These are phyloP conservation scores for Mythimna albipuncta DNA, from an alignment of 2,888 invertebrate genomes.

Conservation along the genomic window DNA sequence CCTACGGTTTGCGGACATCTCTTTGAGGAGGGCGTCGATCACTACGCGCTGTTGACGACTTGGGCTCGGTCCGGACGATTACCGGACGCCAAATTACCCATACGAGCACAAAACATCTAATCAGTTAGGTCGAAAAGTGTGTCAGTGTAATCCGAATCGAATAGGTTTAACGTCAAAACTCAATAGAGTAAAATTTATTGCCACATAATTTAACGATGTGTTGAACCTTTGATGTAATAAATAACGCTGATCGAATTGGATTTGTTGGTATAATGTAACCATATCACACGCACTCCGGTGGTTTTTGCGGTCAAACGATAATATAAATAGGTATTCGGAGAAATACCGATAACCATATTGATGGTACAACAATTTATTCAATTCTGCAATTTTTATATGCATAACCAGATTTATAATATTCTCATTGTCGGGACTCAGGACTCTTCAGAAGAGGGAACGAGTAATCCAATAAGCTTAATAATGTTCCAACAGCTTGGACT, in stretches of 20 bases:
- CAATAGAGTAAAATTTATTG: conserved; percentile 2
- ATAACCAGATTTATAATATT: no score
- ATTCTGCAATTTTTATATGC: not conserved
- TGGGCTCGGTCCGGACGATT: no score
- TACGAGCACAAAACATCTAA: no score
- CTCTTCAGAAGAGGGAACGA: no score
- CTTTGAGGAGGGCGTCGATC: no score
- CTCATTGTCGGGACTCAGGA: no score
- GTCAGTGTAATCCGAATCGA: not conserved
- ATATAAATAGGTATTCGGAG: not conserved
- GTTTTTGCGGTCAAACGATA: conserved; percentile 7
- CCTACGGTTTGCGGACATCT: no score
- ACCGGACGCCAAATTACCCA: no score
- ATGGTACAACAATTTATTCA: not conserved
- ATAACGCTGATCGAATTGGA: not conserved
- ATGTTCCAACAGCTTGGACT: no score
- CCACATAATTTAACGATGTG: not conserved
- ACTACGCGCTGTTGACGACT: no score
- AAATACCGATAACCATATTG: not conserved
- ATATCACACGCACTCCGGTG: not conserved
- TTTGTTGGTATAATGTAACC: conserved; percentile 2
- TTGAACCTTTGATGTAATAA: conserved; percentile 5
- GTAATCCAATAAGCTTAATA: no score
- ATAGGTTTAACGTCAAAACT: not conserved
- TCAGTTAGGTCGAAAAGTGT: no score